A percentile compares a stretch with the other conserved stretches of the same genome.
Conservation (phyloP, 2,888 invertebrate genomes). For the Gymnosoma rotundatum region DNA sequence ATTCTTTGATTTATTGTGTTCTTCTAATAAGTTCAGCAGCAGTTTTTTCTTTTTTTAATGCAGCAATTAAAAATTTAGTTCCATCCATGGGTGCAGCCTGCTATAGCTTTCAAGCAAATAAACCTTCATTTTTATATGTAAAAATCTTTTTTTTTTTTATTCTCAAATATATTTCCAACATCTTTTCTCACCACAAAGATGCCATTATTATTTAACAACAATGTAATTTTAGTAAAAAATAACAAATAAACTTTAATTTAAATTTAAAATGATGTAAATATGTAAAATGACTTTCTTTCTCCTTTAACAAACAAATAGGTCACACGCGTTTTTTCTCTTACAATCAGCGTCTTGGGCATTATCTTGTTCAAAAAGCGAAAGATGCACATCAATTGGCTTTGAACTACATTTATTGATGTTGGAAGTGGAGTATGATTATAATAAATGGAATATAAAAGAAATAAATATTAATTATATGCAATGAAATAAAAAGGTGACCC, state of each 20-base stretch:
- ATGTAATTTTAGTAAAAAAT: background rate
- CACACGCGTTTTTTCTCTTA: constrained; percentile 32
- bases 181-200: too few species aligned
- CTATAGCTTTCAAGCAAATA: too few species aligned
- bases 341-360: constrained; percentile 5
- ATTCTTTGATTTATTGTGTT: too few species aligned
- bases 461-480: constrained; percentile 29
- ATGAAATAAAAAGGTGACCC: constrained; percentile 72
- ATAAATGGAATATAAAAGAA: constrained; percentile 17
- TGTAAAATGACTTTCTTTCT: background rate
- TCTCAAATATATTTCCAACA: too few species aligned
- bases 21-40: too few species aligned
- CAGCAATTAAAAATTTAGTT: too few species aligned
- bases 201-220: background rate
- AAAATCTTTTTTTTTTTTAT: too few species aligned
- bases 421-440: constrained; percentile 39
- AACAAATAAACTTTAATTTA: background rate
- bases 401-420: constrained; percentile 50
- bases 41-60: too few species aligned
- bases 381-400: constrained; percentile 59
- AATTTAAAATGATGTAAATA: too few species aligned
- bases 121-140: too few species aligned
- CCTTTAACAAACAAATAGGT: constrained; percentile 20
- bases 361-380: background rate
- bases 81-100: too few species aligned